phyloP scores from a whole-genome alignment of 1,140 invertebrate species.

The Phenacoccus solenopsis region DNA sequence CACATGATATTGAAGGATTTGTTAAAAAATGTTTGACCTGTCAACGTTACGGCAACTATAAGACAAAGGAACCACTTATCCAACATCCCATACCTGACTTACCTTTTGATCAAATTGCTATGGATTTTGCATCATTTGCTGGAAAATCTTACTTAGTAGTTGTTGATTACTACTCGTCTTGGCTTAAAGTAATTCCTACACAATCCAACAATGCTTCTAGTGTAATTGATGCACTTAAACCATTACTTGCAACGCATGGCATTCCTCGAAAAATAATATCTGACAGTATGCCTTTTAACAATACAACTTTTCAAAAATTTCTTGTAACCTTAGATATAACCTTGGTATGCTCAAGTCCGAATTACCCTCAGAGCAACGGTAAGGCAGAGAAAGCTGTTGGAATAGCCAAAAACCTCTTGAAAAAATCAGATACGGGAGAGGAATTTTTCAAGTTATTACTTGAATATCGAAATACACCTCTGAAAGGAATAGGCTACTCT shows the following conservation, averaged over 20 bases:
- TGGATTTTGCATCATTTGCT: not conserved
- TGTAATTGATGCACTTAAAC: constrained; percentile 17
- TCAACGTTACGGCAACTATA: constrained; percentile 8
- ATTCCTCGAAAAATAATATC: constrained; percentile 28
- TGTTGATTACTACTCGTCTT: not conserved
- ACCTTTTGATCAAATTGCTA: constrained; percentile 5
- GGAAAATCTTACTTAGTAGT: not conserved
- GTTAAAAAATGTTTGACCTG: not conserved
- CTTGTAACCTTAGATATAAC: constrained; percentile 16
- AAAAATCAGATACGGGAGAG: constrained; percentile 29
- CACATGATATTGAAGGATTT: not conserved
- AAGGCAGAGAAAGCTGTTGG: constrained; percentile 19
- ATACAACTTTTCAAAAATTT: constrained; percentile 19
- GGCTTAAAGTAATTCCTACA: not conserved
- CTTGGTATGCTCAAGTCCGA: constrained; percentile 6
- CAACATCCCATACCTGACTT: not conserved
- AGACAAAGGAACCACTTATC: constrained; percentile 9
- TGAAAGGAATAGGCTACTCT: too few species aligned
- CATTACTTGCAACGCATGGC: constrained; percentile 28
- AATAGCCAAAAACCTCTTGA: constrained; percentile 23
- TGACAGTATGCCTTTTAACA: constrained; percentile 28
- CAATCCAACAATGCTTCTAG: not conserved
- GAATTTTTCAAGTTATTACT: constrained; percentile 19
- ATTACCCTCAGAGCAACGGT: constrained; percentile 21
- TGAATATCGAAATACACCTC: constrained; percentile 20